Percentiles rank a stretch among this genome's conserved stretches.
Evolutionary conservation across 2,888 invertebrate genomes (phyloP).

Genomic region (Ariolimax columbianus): DNA sequence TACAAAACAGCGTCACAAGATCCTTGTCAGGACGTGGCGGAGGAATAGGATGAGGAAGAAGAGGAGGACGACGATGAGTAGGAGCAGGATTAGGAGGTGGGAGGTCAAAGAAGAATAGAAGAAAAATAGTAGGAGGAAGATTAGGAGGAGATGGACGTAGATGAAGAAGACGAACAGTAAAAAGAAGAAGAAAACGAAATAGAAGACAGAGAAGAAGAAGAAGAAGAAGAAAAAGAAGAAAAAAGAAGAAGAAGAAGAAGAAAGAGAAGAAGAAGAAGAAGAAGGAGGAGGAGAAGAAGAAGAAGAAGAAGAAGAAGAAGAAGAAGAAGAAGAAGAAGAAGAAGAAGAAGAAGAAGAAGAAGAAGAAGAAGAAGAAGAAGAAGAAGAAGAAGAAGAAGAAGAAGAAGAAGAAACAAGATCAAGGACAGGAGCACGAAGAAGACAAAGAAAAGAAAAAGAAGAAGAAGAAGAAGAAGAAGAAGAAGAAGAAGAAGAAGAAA

Average conservation of each 20-base stretch:
- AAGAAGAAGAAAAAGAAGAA: neutral
- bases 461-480: no score
- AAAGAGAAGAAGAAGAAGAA: neutral
- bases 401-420: no score
- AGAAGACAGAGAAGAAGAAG: no score
- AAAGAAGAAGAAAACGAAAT: neutral
- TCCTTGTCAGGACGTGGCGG: no score
- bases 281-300: neutral
- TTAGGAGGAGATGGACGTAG: neutral
- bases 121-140: no score
- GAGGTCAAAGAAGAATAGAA: neutral
- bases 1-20: no score
- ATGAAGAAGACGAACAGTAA: neutral
- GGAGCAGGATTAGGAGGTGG: constrained; percentile 1
- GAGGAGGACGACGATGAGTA: no score
- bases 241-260: neutral
- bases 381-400: neutral
- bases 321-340: neutral
- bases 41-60: neutral
- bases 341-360: neutral
- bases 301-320: neutral
- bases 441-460: neutral
- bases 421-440: no score
- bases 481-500: no score
- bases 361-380: neutral